Percentiles rank a stretch among this genome's conserved stretches.
phyloP scores from a whole-genome alignment of 2,888 invertebrate species.

The Mechanitis messenoides region DNA sequence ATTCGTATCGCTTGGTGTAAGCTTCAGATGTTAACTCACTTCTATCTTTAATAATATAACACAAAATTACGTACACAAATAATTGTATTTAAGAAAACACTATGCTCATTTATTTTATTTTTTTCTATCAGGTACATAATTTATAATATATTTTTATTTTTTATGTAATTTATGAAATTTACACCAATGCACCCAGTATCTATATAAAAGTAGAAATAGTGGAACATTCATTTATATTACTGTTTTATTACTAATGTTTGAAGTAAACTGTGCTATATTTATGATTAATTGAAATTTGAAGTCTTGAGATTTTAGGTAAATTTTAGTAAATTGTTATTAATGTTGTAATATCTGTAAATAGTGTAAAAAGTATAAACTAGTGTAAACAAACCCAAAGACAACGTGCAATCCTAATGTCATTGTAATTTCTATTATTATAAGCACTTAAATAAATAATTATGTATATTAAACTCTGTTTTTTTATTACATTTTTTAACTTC shows the following conservation, averaged over 20 bases:
- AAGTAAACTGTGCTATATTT: constrained; percentile 30
- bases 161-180: neutral
- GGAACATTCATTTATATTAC: constrained; percentile 17
- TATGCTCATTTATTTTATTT: neutral
- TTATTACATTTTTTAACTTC: constrained; percentile 14
- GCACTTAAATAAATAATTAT: constrained; percentile 66
- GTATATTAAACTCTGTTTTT: constrained; percentile 38
- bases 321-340: constrained; percentile 36
- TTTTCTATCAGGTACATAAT: neutral
- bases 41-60: neutral
- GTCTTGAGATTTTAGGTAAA: constrained; percentile 36
- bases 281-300: constrained; percentile 31
- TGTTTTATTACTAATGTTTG: constrained; percentile 19
- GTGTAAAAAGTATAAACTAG: constrained; percentile 38
- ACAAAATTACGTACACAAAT: neutral
- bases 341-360: constrained; percentile 36
- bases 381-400: constrained; percentile 65
- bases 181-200: neutral
- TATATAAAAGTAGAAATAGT: neutral
- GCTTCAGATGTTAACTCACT: neutral
- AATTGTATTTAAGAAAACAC: neutral
- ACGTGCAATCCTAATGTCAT: constrained; percentile 68
- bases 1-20: neutral
- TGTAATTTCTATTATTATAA: constrained; percentile 52
- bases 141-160: neutral